Percentiles rank a stretch among this genome's conserved stretches.
Evolutionary conservation across 2,888 invertebrate species (phyloP).

Genomic region (Laspeyria flexula): DNA sequence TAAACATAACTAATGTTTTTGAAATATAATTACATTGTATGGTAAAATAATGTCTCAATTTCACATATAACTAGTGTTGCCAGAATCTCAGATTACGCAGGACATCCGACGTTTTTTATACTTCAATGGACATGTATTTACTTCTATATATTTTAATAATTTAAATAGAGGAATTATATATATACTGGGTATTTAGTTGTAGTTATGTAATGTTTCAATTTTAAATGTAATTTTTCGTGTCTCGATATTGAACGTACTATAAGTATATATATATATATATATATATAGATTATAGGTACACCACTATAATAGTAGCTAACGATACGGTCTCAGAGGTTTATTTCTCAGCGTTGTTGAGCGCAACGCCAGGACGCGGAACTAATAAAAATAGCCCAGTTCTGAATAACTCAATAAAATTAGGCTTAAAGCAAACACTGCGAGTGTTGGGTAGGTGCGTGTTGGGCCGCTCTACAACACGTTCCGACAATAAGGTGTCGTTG

Average conservation of each 20-base stretch:
- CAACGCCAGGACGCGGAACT: conserved; percentile 49
- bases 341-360: conserved; percentile 28
- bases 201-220: too few relatives aligned
- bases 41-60: conserved; percentile 32
- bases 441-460: conserved; percentile 28
- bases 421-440: conserved; percentile 45
- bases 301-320: neutral
- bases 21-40: conserved; percentile 2
- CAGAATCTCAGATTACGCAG: neutral
- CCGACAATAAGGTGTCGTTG: conserved; percentile 58
- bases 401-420: conserved; percentile 52
- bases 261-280: too few relatives aligned
- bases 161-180: too few relatives aligned
- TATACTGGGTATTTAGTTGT: too few relatives aligned
- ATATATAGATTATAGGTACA: too few relatives aligned
- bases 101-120: too few relatives aligned
- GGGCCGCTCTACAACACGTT: conserved; percentile 51
- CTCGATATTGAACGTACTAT: too few relatives aligned
- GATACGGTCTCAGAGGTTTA: conserved; percentile 30
- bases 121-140: too few relatives aligned
- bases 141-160: too few relatives aligned
- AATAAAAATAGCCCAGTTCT: conserved; percentile 53
- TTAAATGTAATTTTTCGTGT: too few relatives aligned
- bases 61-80: conserved; percentile 1
- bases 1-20: conserved; percentile 8